Conservation (phyloP, 2,888 invertebrate species). For the Phaedon cochleariae region DNA sequence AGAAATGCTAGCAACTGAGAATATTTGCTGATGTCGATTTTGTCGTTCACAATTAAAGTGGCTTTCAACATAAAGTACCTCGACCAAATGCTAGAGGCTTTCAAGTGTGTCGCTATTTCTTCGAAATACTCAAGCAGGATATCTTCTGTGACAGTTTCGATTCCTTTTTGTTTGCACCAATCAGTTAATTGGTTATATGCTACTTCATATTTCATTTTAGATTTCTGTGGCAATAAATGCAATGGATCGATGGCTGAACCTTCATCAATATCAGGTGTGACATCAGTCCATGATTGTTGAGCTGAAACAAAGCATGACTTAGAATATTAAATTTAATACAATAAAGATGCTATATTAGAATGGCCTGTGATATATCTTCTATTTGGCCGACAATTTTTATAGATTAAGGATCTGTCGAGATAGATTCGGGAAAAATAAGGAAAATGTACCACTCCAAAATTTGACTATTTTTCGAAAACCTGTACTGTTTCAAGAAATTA, state of each 20-base stretch:
- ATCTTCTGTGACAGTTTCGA: conserved; percentile 5
- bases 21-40: conserved; percentile 17
- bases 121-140: conserved; percentile 12
- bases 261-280: not conserved
- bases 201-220: conserved; percentile 13
- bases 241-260: not conserved
- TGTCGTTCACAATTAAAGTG: not conserved
- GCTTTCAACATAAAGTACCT: conserved; percentile 21
- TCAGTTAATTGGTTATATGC: conserved; percentile 11
- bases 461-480: too few species aligned
- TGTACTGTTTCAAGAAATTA: too few species aligned
- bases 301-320: too few species aligned
- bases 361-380: too few species aligned
- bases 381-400: too few species aligned
- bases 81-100: conserved; percentile 13
- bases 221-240: not conserved
- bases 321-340: too few species aligned
- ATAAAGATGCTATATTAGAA: too few species aligned
- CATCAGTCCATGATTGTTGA: too few species aligned
- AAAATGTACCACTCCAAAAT: too few species aligned
- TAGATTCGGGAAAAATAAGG: too few species aligned
- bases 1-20: not conserved
- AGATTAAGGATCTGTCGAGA: too few species aligned
- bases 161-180: conserved; percentile 15
- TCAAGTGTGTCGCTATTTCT: conserved; percentile 9